Conservation (phyloP, 2,797 vertebrate genomes). For the Telmatherina bonti region DNA sequence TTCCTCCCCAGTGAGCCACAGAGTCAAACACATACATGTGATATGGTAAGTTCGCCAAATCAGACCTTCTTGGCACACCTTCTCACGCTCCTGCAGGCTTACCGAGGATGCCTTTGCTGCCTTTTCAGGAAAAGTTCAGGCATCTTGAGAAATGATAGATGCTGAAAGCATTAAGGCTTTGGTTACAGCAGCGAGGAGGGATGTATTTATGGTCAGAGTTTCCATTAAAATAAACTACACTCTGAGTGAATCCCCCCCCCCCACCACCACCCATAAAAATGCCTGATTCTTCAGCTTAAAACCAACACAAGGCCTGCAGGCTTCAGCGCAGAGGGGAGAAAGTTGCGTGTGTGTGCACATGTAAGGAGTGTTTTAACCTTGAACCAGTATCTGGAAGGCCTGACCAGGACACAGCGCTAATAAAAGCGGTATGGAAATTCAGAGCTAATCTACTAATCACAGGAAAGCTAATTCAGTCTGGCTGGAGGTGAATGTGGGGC, state of each 20-base stretch:
- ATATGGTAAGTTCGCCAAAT: neutral
- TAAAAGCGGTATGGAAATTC: slow-evolving; percentile 79
- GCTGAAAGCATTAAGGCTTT: slow-evolving; percentile 41
- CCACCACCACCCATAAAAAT: neutral
- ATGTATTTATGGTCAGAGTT: slow-evolving; percentile 67
- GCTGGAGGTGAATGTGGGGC: slow-evolving; percentile 66
- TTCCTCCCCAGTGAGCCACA: slow-evolving; percentile 37
- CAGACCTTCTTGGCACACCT: slow-evolving; percentile 15
- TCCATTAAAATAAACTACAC: slow-evolving; percentile 61
- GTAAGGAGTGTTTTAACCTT: slow-evolving; percentile 70
- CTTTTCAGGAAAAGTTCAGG: slow-evolving; percentile 31
- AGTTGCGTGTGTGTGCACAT: slow-evolving; percentile 5
- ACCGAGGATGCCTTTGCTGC: neutral
- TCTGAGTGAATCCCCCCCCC: slow-evolving; percentile 29
- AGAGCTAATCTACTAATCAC: slow-evolving; percentile 76
- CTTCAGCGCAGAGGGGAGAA: slow-evolving; percentile 32
- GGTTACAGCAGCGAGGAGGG: slow-evolving; percentile 42
- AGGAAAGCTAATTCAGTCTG: slow-evolving; percentile 73
- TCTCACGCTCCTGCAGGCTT: neutral
- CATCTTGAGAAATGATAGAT: slow-evolving; percentile 50
- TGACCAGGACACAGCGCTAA: slow-evolving; percentile 58
- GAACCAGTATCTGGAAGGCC: slow-evolving; percentile 64
- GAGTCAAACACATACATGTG: slow-evolving; percentile 11
- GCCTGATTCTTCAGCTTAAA: slow-evolving; percentile 33
- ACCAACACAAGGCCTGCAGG: slow-evolving; percentile 32